phyloP scores from a whole-genome alignment of 2,113 vertebrate species.

The Hemiscyllium ocellatum region DNA sequence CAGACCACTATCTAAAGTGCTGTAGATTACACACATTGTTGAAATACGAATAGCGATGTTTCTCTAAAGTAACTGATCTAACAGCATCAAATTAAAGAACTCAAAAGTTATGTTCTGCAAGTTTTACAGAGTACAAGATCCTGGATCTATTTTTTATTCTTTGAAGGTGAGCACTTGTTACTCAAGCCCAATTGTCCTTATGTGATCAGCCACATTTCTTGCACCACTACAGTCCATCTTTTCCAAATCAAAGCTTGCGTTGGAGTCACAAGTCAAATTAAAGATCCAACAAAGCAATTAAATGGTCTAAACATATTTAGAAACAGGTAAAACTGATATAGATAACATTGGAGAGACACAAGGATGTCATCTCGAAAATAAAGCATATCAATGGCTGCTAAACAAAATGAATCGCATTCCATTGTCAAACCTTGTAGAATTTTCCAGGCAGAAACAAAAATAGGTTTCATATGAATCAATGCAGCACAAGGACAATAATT shows the following conservation, averaged over 20 bases:
- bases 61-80: background rate
- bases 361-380: background rate
- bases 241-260: background rate
- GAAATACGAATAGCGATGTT: background rate
- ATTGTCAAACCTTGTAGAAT: background rate
- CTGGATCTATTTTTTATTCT: background rate
- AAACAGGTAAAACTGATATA: background rate
- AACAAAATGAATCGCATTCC: background rate
- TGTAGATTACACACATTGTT: background rate
- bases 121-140: background rate
- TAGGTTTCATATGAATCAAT: background rate
- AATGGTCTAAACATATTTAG: background rate
- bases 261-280: background rate
- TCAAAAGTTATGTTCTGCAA: background rate
- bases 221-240: background rate
- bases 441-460: background rate
- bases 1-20: background rate
- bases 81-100: background rate
- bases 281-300: background rate
- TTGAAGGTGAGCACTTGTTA: background rate
- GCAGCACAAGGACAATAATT: background rate
- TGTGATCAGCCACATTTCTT: background rate
- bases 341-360: background rate
- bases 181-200: background rate
- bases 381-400: background rate